Evolutionary conservation across 2,888 invertebrate genomes (phyloP), one percentile per base, ranked within the genome.

Genomic region (Lycaena phlaeas): DNA sequence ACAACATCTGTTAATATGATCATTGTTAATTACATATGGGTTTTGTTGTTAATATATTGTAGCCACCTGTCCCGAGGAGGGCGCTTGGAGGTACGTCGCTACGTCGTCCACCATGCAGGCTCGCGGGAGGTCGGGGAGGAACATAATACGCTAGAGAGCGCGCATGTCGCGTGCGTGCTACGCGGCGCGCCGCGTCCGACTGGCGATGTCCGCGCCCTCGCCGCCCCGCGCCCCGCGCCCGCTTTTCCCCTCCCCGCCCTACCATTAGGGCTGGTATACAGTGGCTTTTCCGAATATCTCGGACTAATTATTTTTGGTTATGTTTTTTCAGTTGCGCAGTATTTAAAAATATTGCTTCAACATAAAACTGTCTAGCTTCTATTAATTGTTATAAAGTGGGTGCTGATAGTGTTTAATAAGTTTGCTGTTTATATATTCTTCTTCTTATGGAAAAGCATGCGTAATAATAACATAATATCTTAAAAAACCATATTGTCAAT

Each of bases 71-170:
- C 94, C 94, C 88, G 94, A 93, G 88, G 94, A 94, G 88, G 94
- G 94, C 87, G 94, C 93, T 89, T 94, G 94, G 75, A 94, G 91
- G 89, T 94, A 95, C 82, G 94, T 93, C 85, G 94, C 93, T 86
- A 94, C 94, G 92, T 94, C 94, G 91, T 94, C 94, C 90, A 94
- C 94, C 94, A 94, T 94, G 90, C 94, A 94, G 92, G 93, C 93
- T 88, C 94, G 91, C 87, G 94, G 88, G 76, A 93, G 91, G 86
- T 94, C 94, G 87, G 94, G 94, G 89, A 94, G 94, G 88, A 94
- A 94, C 94, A 94, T 94, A 78, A 77, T 77, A 76, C 77, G 76
- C 71, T 75, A 79, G 58, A 73, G 68, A 61, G 68, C 71, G 76
- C 78, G 73, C 81, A 82, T 77, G 43, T 68, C 68, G 77, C 79